Conservation (phyloP, 53 echinoderm and acorn worm genomes). For the Henricia sp. region DNA sequence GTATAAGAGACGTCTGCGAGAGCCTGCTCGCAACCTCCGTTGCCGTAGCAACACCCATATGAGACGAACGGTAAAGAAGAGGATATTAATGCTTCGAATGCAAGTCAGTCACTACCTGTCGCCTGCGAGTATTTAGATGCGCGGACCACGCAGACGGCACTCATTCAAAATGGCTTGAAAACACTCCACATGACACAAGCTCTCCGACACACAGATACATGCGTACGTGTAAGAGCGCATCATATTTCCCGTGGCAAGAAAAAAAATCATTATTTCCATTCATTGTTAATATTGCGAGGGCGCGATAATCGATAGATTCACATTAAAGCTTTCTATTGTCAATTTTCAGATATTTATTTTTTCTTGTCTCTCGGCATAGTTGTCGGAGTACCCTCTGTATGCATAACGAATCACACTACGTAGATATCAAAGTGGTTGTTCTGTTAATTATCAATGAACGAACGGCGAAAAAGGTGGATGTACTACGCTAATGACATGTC, state of each 20-base stretch:
- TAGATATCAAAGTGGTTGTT: too few species aligned
- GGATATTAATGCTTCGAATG: not conserved
- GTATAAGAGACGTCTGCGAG: not conserved
- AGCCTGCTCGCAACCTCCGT: constrained; percentile 28
- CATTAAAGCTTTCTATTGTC: not conserved
- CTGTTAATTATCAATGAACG: too few species aligned
- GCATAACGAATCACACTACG: too few species aligned
- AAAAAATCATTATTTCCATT: not conserved
- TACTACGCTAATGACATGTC: too few species aligned
- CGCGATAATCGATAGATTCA: not conserved
- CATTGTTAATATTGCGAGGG: not conserved
- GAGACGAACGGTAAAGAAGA: constrained; percentile 31
- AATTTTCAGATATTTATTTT: too few species aligned
- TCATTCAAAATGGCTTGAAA: not conserved
- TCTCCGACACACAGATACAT: not conserved
- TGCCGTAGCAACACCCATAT: constrained; percentile 40
- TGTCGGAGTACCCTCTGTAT: too few species aligned
- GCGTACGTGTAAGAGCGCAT: not conserved
- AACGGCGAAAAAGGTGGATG: too few species aligned
- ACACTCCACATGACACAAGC: not conserved
- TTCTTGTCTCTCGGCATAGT: too few species aligned
- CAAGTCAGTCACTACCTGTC: not conserved
- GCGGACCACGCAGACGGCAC: not conserved
- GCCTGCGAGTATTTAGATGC: not conserved
- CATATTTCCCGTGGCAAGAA: not conserved